Base-by-base conservation (phyloP, 2,888 invertebrate species). In the Crocallis elinguaria region DNA sequence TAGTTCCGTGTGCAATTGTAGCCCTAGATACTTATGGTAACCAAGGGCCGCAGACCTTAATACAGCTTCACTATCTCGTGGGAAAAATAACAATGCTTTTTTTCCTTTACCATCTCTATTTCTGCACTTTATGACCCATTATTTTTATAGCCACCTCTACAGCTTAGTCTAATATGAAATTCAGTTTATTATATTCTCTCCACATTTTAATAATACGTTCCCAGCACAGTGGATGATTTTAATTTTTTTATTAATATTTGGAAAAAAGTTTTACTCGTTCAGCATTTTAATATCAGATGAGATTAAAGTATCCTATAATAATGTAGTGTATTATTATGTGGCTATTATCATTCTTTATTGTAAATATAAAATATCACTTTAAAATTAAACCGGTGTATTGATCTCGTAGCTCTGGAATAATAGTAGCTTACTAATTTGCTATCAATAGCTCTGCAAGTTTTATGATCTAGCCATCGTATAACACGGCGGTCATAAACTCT, bases 1-100 rank as follows among this genome's bases (percentile, higher is more conserved):
- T 80, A 76, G 78, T 78, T 80, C 72, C 75, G 75, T 76, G 74
- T 75, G 72, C 79, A 78, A 81, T 80, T 82, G 77, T 64, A 71
- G 75, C 71, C 77, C 75, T 69, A 79, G 71, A 77, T 78, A 77
- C 72, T 73, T 65, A 49, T 32, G 52, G 59, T 52, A 67, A 64
- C 68, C 64, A 65, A 72, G 65, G 58, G 58, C 62, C 65, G 61
- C 66, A 69, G 60, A 66, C 72, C 71, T 75, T 75, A 74, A 76
- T 79, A 69, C 67, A 67, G 67, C 56, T 53, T 60, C 39, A 57
- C 57, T 52, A 62, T 65, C 61, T 73, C 79, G 75, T 82, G 79
- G 74, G 78, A 80, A 82, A 75, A 53, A 49, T 46, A 57, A 46
- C 53, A 35, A 56, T 49, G 44, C 41, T 42, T 43, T 57, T 42